Base-by-base conservation (phyloP, 2,797 vertebrate species). In the Trachops cirrhosus region DNA sequence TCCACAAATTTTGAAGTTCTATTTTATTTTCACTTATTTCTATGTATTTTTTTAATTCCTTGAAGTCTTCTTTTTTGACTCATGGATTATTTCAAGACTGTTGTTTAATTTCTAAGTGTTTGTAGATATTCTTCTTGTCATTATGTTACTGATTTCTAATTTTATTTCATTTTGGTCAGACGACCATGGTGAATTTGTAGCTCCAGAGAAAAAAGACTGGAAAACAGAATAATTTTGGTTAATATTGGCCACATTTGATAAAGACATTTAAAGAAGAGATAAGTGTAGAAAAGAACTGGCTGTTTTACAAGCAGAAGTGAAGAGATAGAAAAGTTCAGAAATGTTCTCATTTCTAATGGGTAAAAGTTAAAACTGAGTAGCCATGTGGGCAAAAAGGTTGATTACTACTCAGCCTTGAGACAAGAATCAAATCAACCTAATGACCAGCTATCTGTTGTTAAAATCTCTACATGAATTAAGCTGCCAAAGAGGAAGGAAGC, bases 391-490 rank as follows among this genome's bases (percentile, higher is more conserved):
- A 32, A 80, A 75, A 62, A 95, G 34, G 3, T 74, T 74, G 39
- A 79, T 93, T 74, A 68, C 41, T 88, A 74, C 83, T 93, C 78
- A 74, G 54, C 91, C 71, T 52, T 46, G 24, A 95, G 57, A 68
- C 88, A 71, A 52, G 44, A 89, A 80, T 86, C 37, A 11, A 46
- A 93, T 89, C 74, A 82, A 54, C 85, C 68, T 32, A 46, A 50
- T 26, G 70, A 29, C 34, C 46, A 59, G 71, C 19, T 89, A 89
- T 77, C 78, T 93, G 73, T 79, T 44, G 48, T 75, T 79, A 89
- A 84, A 89, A 89, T 89, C 73, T 94, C 79, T 86, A 80, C 85
- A 75, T 83, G 52, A 50, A 95, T 92, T 85, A 79, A 80, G 32
- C 52, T 92, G 78, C 88, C 78, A 85, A 93, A 91, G 34, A 93